Conservation (phyloP, 2,113 vertebrate genomes). For the Ploceus nigricollis region DNA sequence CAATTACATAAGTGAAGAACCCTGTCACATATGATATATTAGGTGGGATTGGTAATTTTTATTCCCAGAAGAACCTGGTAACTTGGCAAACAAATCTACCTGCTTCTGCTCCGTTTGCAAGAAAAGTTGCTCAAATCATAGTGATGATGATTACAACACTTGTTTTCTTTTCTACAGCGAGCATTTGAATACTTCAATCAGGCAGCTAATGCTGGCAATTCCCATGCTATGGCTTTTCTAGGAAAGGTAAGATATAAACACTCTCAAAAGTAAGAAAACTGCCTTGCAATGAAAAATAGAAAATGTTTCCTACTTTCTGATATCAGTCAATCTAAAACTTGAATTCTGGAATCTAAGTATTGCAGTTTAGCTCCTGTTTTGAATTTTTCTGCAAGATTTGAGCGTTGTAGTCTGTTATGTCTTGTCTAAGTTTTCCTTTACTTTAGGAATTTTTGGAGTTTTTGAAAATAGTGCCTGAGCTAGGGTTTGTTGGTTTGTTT, state of each 20-base stretch:
- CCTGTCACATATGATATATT: neutral
- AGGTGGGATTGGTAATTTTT: neutral
- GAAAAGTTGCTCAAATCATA: neutral
- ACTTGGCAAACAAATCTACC: neutral
- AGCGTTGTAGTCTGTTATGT: neutral
- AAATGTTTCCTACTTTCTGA: neutral
- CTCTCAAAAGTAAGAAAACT: neutral
- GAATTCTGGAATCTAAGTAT: neutral
- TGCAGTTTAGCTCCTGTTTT: neutral
- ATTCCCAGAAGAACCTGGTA: neutral
- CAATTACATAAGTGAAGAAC: accelerated
- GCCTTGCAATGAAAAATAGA: neutral
- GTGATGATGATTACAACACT: neutral
- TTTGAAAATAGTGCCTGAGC: neutral
- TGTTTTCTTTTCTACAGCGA: conserved; percentile 74
- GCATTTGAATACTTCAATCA: conserved; percentile 98
- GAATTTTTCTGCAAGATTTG: neutral
- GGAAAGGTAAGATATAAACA: conserved; percentile 82
- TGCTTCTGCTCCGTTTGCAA: neutral
- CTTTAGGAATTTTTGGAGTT: neutral
- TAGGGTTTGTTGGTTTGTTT: accelerated
- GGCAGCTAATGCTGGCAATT: conserved; percentile 96
- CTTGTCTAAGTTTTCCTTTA: neutral
- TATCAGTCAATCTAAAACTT: neutral
- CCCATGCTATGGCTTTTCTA: conserved; percentile 96